A percentile compares a stretch with the other conserved stretches of the same genome.
These are phyloP conservation scores for Alces alces DNA, from an alignment of 2,113 vertebrate species.

Conservation along the genomic window DNA sequence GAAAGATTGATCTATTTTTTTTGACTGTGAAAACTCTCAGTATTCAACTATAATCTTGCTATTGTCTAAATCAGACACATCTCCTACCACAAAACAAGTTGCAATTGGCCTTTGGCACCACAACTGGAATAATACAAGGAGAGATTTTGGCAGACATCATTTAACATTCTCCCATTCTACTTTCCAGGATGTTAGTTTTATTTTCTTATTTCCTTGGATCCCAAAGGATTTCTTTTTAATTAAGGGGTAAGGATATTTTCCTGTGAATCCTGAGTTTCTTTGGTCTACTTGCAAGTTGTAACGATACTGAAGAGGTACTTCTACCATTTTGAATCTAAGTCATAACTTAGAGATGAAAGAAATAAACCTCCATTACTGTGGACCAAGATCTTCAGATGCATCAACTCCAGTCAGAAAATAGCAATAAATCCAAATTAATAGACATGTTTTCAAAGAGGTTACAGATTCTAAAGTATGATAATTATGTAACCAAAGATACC, in stretches of 20 bases:
- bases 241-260: constrained; percentile 34
- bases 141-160: constrained; percentile 37
- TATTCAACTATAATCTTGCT: constrained; percentile 54
- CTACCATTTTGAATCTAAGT: constrained; percentile 23
- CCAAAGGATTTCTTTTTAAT: constrained; percentile 21
- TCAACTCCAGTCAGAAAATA: background rate
- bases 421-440: background rate
- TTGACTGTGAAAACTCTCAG: constrained; percentile 36
- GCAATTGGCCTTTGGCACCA: constrained; percentile 64
- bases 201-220: constrained; percentile 30
- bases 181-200: constrained; percentile 35
- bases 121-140: background rate
- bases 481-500: constrained; percentile 14
- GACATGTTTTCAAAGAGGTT: background rate
- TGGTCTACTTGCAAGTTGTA: background rate
- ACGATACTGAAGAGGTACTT: constrained; percentile 7
- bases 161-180: constrained; percentile 35
- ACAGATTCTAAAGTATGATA: constrained; percentile 24
- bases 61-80: constrained; percentile 57
- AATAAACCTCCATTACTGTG: background rate
- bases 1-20: constrained; percentile 8
- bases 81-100: constrained; percentile 60
- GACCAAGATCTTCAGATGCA: background rate
- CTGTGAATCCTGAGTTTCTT: background rate
- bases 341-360: background rate